Base-by-base conservation (phyloP, 2,797 vertebrate species). In the Sebastes oblongus region DNA sequence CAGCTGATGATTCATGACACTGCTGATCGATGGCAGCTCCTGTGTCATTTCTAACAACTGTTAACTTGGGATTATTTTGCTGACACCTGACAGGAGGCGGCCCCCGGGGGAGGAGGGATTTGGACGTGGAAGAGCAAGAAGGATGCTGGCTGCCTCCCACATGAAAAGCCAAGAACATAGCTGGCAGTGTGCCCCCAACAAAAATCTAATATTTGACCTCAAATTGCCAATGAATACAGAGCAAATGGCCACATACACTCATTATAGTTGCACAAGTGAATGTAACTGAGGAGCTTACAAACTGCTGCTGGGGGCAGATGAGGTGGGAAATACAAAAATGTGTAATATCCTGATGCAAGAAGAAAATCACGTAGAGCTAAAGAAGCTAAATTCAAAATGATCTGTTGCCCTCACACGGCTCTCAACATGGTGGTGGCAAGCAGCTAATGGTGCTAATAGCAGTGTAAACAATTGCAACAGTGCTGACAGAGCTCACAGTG, bases 11-110 rank as follows among this genome's bases (percentile, higher is more conserved):
- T 85, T 90, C 86, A 61, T 59, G 72, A 67, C 87, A 67, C 87
- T n/a, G 77, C 77, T 84, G 88, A 90, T 93, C 78, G 74, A 94
- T 92, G 87, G 81, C 84, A 54, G 82, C 82, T 77, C 76, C 68
- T 2, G 68, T 90, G 89, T 90, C 90, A 85, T 82, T 88, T 82
- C 81, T 72, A 88, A 91, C 89, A 86, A 91, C 83, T 85, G 90
- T 85, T 90, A 88, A 90, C 86, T 81, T 80, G 85, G 86, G 90
- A 87, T 91, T 85, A 89, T 91, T 88, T 91, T 74, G 77, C 85
- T 85, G 89, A 92, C 93, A 93, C 82, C 90, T 93, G 91, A 92
- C 91, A 93, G 84, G 73, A 87, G 70, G 74, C 52, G 36, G 81
- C 82, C 78, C 72, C 50, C 2, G 32, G 82, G 82, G 84, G 90